A percentile compares a stretch with the other conserved stretches of the same genome.
These are phyloP conservation scores for Zaprionus inermis DNA, from an alignment of 1,140 invertebrate species.

Conservation along the genomic window DNA sequence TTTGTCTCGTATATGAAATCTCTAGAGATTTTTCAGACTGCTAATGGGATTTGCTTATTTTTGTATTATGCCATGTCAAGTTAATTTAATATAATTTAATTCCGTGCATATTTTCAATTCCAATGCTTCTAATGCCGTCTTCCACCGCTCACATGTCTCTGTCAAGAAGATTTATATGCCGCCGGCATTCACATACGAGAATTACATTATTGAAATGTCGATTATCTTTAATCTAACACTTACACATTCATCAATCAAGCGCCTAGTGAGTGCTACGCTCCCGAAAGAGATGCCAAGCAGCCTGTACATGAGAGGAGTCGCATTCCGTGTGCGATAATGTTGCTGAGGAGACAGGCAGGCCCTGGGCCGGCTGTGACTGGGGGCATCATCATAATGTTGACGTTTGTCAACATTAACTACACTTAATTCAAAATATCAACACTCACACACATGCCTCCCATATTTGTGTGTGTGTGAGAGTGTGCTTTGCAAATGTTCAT, in stretches of 20 bases:
- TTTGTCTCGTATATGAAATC: neutral
- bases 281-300: conserved; percentile 11
- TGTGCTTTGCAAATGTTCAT: conserved; percentile 16
- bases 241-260: conserved; percentile 69
- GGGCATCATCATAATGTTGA: conserved; percentile 51
- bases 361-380: neutral
- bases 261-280: conserved; percentile 52
- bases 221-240: conserved; percentile 77
- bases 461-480: neutral
- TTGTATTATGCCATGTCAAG: neutral
- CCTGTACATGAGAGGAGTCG: neutral
- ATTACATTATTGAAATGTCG: conserved; percentile 74
- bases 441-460: conserved; percentile 25
- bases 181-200: conserved; percentile 18
- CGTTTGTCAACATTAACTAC: conserved; percentile 78
- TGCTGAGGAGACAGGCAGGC: conserved; percentile 6
- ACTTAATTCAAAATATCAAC: conserved; percentile 77
- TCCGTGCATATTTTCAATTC: conserved; percentile 22
- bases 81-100: conserved; percentile 18
- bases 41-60: neutral
- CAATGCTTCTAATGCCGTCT: conserved; percentile 13
- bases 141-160: conserved; percentile 11
- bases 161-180: conserved; percentile 34
- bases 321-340: conserved; percentile 10
- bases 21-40: neutral